Evolutionary conservation across 2,888 invertebrate species (phyloP), one percentile per base, ranked within the genome.

Genomic region (Kuschelorhynchus macadamiae): DNA sequence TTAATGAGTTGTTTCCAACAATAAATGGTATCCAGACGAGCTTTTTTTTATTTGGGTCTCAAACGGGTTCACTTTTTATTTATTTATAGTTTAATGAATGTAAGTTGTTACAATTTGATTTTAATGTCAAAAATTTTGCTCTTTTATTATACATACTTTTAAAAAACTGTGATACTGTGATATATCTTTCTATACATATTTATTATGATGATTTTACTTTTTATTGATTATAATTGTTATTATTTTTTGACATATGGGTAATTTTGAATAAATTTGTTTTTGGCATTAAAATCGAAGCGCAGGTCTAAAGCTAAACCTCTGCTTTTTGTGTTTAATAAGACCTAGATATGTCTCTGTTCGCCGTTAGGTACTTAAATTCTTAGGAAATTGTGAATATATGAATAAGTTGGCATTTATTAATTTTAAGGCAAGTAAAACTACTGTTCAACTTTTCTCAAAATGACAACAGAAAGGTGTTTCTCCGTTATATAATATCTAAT

Each of bases 351-450:
- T 16, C 25, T 47, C 56, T 70, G 67, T 66, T 65, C 75, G 75
- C 74, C 75, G 77, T 79, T 78, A 77, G 79, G 81, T 80, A 79
- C 79, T 79, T 81, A 79, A 71, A 75, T 74, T 71, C 63, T 61
- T 61, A 61, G 41, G 52, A 52, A 62, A 62, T 52, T 44, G 17
- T 53, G 42, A 62, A 52, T 11, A 14, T 49, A 25, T 62, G 30
- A 21, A 30, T 41, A 53, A 16, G 32, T 44, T 41, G 16, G 39
- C 47, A 49, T 50, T 60, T 71, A 70, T 69, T 70, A 77, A 75
- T 73, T 74, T 75, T 49, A 62, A 44, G 56, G 67, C 69, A 5
- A n/a, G 25, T 25, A 25, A 25, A 25, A 25, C 25, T 25, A n/a
- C n/a, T n/a, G n/a, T n/a, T n/a, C n/a, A n/a, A n/a, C n/a, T n/a